Evolutionary conservation across 2,113 vertebrate species (phyloP).

Genomic region (Platycercus adscitus): DNA sequence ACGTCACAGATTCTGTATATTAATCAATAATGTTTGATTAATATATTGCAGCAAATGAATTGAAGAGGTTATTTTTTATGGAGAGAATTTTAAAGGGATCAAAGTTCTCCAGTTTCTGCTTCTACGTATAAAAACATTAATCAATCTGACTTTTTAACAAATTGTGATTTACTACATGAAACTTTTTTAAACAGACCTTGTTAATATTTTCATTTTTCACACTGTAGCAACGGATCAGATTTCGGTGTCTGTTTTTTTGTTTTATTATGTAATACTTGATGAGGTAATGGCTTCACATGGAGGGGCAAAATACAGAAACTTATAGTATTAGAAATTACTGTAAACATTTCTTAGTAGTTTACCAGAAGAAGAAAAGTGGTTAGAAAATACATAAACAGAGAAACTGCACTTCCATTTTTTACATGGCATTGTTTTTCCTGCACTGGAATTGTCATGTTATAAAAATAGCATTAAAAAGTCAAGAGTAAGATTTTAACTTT

Average conservation of each 20-base stretch:
- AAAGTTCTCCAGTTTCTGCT: not conserved
- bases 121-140: not conserved
- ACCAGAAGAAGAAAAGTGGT: not conserved
- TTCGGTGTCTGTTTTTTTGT: conserved; percentile 17
- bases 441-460: not conserved
- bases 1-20: not conserved
- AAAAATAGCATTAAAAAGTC: not conserved
- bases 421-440: not conserved
- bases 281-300: not conserved
- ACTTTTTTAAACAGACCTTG: not conserved
- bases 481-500: not conserved
- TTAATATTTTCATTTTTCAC: conserved; percentile 22
- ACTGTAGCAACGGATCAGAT: not conserved
- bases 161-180: not conserved
- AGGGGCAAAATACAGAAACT: not conserved
- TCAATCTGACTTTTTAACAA: conserved; percentile 14
- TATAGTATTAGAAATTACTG: not conserved
- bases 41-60: conserved; percentile 44
- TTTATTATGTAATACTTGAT: conserved; percentile 17
- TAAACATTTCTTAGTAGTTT: not conserved
- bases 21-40: conserved; percentile 53
- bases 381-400: not conserved
- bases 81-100: not conserved
- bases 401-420: not conserved
- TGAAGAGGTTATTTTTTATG: not conserved